These are phyloP conservation scores for Neoseiulus cucumeris DNA, from an alignment of 1,140 invertebrate genomes.

Conservation along the genomic window DNA sequence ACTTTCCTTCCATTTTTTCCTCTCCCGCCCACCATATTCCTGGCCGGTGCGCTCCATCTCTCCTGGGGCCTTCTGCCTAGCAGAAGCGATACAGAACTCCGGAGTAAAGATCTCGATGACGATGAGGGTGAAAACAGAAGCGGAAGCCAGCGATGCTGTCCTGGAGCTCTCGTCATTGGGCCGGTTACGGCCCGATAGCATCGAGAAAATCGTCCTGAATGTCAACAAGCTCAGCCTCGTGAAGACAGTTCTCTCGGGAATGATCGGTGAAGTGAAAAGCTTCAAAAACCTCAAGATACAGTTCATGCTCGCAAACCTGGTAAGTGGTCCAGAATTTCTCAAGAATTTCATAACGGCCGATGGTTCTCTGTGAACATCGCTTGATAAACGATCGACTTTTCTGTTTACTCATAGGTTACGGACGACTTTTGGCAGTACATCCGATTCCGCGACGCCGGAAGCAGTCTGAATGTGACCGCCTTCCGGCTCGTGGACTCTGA, in stretches of 20 bases:
- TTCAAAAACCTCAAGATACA: conserved; percentile 9
- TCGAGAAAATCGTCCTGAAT: conserved; percentile 8
- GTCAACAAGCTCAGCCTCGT: background rate
- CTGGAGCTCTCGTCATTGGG: conserved; percentile 1
- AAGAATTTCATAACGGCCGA: no score
- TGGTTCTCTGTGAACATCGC: no score
- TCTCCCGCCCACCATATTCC: no score
- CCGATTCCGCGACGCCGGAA: conserved; percentile 6
- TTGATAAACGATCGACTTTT: no score
- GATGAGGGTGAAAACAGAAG: conserved; percentile 1
- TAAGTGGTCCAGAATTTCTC: no score
- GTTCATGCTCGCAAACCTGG: conserved; percentile 5
- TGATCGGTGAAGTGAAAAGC: conserved; percentile 6
- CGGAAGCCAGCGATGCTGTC: conserved; percentile 5
- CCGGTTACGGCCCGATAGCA: background rate
- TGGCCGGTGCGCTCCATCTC: no score
- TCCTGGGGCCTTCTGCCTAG: no score
- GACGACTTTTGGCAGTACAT: conserved; percentile 10
- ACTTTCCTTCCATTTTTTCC: no score
- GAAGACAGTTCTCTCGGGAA: background rate
- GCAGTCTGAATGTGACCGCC: conserved; percentile 8
- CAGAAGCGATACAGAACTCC: conserved; percentile 9
- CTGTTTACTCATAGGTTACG: no score
- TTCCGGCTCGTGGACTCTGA: conserved; percentile 9
- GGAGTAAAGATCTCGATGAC: conserved; percentile 8